Percentiles rank a stretch among this genome's conserved stretches.
Conservation (phyloP, 2,113 vertebrate genomes). For the Columba livia region DNA sequence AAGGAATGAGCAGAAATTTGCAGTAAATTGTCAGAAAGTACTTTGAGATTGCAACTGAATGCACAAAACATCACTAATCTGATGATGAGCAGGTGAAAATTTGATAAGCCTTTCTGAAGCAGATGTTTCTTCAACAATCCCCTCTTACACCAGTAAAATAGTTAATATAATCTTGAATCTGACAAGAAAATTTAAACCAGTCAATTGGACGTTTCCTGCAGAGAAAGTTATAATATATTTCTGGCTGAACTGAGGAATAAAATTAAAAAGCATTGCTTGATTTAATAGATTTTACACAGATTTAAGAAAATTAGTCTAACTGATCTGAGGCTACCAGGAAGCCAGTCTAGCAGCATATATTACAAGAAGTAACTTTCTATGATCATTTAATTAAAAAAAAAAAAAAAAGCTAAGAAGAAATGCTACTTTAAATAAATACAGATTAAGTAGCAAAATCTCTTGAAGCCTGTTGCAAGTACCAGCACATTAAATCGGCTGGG, state of each 20-base stretch:
- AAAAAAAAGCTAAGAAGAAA: not conserved
- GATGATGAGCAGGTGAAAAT: not conserved
- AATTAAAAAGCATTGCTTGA: not conserved
- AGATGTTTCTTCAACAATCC: not conserved
- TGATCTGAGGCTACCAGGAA: not conserved
- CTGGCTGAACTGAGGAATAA: not conserved
- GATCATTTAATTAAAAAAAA: not conserved
- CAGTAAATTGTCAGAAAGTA: not conserved
- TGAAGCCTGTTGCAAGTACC: not conserved
- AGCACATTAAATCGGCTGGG: not conserved
- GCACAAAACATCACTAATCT: not conserved
- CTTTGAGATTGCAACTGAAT: not conserved
- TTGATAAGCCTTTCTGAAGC: not conserved
- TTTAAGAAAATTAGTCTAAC: not conserved
- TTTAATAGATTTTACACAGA: not conserved
- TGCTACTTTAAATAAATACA: not conserved
- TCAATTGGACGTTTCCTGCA: not conserved
- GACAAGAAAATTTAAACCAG: not conserved
- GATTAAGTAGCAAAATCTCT: not conserved
- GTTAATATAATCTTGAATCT: not conserved
- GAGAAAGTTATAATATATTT: not conserved
- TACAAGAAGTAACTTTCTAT: not conserved
- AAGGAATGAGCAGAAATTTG: not conserved
- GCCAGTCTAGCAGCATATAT: not conserved
- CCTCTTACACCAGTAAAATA: not conserved